Evolutionary conservation across 2,797 vertebrate species (phyloP).

Genomic region (Rhinatrema bivittatum): DNA sequence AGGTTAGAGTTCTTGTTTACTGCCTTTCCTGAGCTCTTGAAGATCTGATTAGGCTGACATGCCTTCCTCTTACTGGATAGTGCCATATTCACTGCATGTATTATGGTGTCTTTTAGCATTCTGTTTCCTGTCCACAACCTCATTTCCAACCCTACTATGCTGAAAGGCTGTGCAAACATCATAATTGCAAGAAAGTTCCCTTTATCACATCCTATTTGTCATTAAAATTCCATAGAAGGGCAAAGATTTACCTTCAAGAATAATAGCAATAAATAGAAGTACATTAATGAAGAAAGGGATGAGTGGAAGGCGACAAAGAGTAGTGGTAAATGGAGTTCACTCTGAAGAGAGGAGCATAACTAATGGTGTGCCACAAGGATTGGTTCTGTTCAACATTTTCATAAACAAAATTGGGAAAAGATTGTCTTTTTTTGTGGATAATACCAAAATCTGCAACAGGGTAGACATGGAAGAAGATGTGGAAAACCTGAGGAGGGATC

Average conservation of each 20-base stretch:
- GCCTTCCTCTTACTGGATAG: conserved; percentile 58
- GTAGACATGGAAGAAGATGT: no score
- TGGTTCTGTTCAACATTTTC: no score
- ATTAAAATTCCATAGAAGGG: conserved; percentile 65
- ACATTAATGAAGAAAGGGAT: conserved; percentile 62
- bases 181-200: conserved; percentile 68
- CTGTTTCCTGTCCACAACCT: conserved; percentile 59
- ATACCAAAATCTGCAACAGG: no score
- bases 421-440: no score
- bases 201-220: conserved; percentile 70
- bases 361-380: no score
- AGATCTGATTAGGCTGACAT: conserved; percentile 72
- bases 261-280: conserved; percentile 65
- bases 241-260: conserved; percentile 66
- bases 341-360: no score
- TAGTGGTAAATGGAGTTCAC: no score
- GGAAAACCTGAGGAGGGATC: no score
- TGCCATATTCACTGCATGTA: conserved; percentile 57
- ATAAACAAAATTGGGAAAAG: no score
- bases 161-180: conserved; percentile 59
- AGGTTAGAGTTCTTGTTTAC: conserved; percentile 72
- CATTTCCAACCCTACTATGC: conserved; percentile 60
- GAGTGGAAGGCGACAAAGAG: no score
- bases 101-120: conserved; percentile 71
- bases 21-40: conserved; percentile 57